Evolutionary conservation across 2,888 invertebrate genomes (phyloP), one percentile per base, ranked within the genome.

Genomic region (Scelioninae gen. 2): DNA sequence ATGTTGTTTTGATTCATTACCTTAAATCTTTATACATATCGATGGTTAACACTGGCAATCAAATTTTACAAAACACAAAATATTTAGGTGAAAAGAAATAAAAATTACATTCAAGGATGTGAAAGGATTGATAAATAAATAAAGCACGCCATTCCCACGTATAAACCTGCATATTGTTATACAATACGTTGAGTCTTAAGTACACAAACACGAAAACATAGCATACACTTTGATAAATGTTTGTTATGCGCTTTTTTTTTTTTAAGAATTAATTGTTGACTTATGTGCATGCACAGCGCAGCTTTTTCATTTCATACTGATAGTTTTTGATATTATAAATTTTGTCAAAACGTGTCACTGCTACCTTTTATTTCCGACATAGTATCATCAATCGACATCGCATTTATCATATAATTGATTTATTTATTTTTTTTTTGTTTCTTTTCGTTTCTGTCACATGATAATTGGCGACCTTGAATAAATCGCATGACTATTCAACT

Each of bases 101-200:
- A n/a, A n/a, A n/a, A n/a, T n/a, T n/a, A n/a, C n/a, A n/a, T n/a
- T n/a, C n/a, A n/a, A 25, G 25, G 25, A 25, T 6, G 25, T 25
- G 50, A 15, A 43, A 33, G 22, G 10, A 39, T 33, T 28, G 6
- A 18, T 7, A 43, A 16, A 11, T 28, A 68, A 74, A 77, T 72
- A 60, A 73, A 52, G 65, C 35, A 28, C 55, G 63, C 60, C 60
- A 19, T 37, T 58, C 37, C 33, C 79, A 80, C 78, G 81, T 84
- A 84, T 81, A 85, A 85, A 85, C 79, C 80, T 83, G 83, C 80
- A 82, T 83, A 80, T 82, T 83, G 81, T 83, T 81, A 83, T 84
- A 84, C 81, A 85, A 83, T 83, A 83, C 81, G 81, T 82, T 83
- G 81, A 82, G 79, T 81, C 80, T 82, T 83, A 81, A 78, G 79